Conservation (phyloP, 1,140 invertebrate genomes). For the Oreohelix idahoensis region DNA sequence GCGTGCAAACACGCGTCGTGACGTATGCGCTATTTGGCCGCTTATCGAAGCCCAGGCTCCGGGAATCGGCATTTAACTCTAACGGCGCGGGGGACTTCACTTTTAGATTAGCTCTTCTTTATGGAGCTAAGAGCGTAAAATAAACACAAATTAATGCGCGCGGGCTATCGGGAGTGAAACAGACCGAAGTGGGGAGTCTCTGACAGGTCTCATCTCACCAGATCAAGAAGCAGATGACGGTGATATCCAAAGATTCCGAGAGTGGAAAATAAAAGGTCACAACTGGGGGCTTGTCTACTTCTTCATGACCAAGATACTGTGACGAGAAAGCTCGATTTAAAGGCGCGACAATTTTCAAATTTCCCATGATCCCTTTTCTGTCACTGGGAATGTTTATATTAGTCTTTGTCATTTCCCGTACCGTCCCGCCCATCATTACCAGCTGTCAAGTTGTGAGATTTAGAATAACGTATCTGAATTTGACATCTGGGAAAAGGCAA, state of each 20-base stretch:
- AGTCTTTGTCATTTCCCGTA: too few relatives aligned
- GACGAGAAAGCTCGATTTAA: background rate
- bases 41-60: conserved; percentile 23
- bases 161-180: conserved; percentile 20
- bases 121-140: conserved; percentile 27
- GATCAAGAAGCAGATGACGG: background rate
- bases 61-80: conserved; percentile 26
- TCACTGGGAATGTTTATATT: too few relatives aligned
- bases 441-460: background rate
- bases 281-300: background rate
- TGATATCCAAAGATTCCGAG: background rate
- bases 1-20: conserved; percentile 41
- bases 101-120: conserved; percentile 37
- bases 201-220: conserved; percentile 32
- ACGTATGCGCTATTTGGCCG: conserved; percentile 30
- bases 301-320: background rate
- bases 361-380: background rate
- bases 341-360: background rate
- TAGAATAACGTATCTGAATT: too few relatives aligned
- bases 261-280: conserved; percentile 15
- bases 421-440: background rate
- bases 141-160: conserved; percentile 43
- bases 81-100: conserved; percentile 15
- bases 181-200: background rate
- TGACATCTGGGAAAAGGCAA: too few relatives aligned